Base-by-base conservation (phyloP, 2,113 vertebrate genomes). In the Seriola quinqueradiata region DNA sequence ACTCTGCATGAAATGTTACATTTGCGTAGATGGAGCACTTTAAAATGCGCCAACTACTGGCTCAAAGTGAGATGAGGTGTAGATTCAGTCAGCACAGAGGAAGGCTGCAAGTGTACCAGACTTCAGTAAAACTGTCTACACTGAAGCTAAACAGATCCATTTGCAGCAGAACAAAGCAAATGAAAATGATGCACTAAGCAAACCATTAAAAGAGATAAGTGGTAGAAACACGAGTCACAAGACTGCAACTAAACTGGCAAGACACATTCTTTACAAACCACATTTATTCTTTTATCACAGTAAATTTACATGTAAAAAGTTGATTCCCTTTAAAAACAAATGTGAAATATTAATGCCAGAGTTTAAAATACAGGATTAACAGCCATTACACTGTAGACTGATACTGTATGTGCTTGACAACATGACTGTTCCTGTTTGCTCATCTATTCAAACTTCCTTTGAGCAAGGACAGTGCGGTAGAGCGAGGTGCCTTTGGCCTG, bases 401-500 rank as follows among this genome's bases (percentile, higher is more conserved):
- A 44, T 2, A 8, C 4, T 14, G 0, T 58, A 8, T 23, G n/a
- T 2, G 57, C 38, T 0, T 5, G 3, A 36, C 0, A 5, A 23
- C 21, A 46, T 34, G 4, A 44, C 21, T 1, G 32, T 16, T 58
- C 4, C 0, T 21, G 3, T 46, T 34, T 14, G 52, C 44, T 11
- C 0, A 1, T 73, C 75, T 85, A 87, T 3, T 68, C 34, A 8
- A 86, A 25, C 1, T 83, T 6, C 61, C 96, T 92, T 25, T 93
- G 92, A 0, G 95, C 90, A 40, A 98, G 94, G 21, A 94, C 95
- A 2, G 96, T 95, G 73, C 94, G 96, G 88, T 95, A 98, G 23
- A 97, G 96, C 8, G 96, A 97, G 6, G 96, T 97, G 69, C 97
- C 97, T 4, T 86, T 95, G 9, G 96, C 95, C 90, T 97, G 96